Evolutionary conservation across 2,888 invertebrate species (phyloP).

Genomic region (Cerastis leucographa): DNA sequence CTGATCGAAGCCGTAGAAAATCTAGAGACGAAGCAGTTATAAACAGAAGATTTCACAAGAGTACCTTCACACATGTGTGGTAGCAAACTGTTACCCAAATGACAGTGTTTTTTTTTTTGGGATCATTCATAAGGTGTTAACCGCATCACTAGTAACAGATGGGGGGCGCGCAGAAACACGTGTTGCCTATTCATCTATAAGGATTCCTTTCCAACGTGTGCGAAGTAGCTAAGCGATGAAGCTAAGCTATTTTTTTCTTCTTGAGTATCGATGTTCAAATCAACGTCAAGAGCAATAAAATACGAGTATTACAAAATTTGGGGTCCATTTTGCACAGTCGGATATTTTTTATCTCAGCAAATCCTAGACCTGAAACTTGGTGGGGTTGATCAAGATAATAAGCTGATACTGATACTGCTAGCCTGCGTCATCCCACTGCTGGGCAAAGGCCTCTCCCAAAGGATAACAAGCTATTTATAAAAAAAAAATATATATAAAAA

Average conservation of each 20-base stretch:
- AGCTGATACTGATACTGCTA: too few species aligned
- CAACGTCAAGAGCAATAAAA: too few species aligned
- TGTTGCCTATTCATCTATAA: constrained; percentile 19
- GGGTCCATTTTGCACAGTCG: too few species aligned
- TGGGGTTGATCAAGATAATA: too few species aligned
- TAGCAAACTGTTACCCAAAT: constrained; percentile 13
- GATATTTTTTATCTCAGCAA: too few species aligned
- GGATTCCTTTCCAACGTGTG: background rate
- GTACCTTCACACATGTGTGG: background rate
- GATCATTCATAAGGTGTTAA: constrained; percentile 22
- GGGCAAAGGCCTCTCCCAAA: too few species aligned
- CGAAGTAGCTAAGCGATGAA: background rate
- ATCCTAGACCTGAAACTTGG: too few species aligned
- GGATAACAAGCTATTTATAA: too few species aligned
- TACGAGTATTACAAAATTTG: too few species aligned
- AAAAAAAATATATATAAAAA: too few species aligned
- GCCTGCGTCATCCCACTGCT: too few species aligned
- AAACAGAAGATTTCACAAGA: background rate
- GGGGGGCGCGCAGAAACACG: constrained; percentile 27
- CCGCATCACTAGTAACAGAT: constrained; percentile 24
- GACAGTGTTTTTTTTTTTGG: constrained; percentile 42
- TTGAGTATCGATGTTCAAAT: background rate
- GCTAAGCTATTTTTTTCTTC: background rate
- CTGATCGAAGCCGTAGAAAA: background rate
- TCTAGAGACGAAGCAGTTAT: too few species aligned